These are phyloP conservation scores for Mormyrus iriodes DNA, from an alignment of 2,113 vertebrate genomes.

Conservation along the genomic window DNA sequence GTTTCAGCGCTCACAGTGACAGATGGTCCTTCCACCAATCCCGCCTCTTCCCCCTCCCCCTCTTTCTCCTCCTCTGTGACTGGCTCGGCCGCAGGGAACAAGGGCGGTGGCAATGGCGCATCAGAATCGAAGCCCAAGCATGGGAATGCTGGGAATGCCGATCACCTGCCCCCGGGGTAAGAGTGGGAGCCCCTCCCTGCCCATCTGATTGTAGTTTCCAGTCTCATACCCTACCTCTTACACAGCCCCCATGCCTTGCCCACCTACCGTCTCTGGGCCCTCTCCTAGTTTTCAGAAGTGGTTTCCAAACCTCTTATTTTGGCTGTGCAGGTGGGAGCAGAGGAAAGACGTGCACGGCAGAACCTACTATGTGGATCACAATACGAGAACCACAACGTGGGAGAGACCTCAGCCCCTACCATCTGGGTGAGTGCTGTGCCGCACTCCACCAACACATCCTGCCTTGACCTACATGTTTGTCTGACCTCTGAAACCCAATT, in stretches of 20 bases:
- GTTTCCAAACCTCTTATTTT: constrained; percentile 20
- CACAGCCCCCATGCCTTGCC: not conserved
- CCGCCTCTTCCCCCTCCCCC: not conserved
- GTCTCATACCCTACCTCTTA: not conserved
- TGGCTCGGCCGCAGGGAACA: not conserved
- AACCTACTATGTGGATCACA: constrained; percentile 98
- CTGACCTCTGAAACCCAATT: not conserved
- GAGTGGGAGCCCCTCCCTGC: constrained; percentile 5
- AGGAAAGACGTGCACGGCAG: constrained; percentile 94
- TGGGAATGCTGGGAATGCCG: constrained; percentile 58
- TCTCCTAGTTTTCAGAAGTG: not conserved
- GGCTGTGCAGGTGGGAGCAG: constrained; percentile 83
- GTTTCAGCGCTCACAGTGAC: constrained; percentile 47
- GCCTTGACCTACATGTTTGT: not conserved
- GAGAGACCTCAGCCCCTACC: constrained; percentile 94
- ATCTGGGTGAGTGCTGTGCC: constrained; percentile 69
- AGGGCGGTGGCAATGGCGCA: constrained; percentile 24
- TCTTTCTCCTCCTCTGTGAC: not conserved
- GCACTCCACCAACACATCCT: not conserved
- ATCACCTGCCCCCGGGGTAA: constrained; percentile 88
- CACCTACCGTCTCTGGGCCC: not conserved
- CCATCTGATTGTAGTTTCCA: not conserved
- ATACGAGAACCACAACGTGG: constrained; percentile 95
- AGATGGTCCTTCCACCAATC: constrained; percentile 1
- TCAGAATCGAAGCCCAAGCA: constrained; percentile 79